Evolutionary conservation across 1,140 invertebrate genomes (phyloP).

Genomic region (Spodoptera frugiperda): DNA sequence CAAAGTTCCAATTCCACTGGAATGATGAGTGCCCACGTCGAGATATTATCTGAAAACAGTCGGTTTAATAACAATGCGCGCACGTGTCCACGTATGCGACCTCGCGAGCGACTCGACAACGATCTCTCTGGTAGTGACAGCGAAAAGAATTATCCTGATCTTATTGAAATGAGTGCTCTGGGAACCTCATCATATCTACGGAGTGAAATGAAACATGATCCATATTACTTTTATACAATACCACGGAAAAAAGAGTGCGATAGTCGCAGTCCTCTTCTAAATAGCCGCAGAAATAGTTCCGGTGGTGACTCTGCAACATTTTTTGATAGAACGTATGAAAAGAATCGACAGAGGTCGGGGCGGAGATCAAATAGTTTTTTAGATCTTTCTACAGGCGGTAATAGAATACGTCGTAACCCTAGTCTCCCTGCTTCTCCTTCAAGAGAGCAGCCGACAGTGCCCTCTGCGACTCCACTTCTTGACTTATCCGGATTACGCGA

Average conservation of each 20-base stretch:
- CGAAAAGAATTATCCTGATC: slow-evolving; percentile 89
- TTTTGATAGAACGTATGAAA: slow-evolving; percentile 73
- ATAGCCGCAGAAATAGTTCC: slow-evolving; percentile 81
- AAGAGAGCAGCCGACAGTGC: slow-evolving; percentile 74
- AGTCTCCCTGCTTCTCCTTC: slow-evolving; percentile 82
- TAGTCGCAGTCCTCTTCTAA: slow-evolving; percentile 89
- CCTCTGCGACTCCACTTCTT: slow-evolving; percentile 86
- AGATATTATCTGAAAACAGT: slow-evolving; percentile 84
- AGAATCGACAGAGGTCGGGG: slow-evolving; percentile 63
- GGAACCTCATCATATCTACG: slow-evolving; percentile 77
- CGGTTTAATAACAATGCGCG: slow-evolving; percentile 82
- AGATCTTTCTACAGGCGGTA: slow-evolving; percentile 82
- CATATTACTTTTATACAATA: slow-evolving; percentile 88
- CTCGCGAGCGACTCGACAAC: slow-evolving; percentile 84
- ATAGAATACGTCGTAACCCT: slow-evolving; percentile 74
- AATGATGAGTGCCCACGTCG: slow-evolving; percentile 76
- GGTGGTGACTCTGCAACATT: slow-evolving; percentile 76
- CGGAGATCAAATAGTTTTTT: slow-evolving; percentile 86
- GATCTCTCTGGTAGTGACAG: slow-evolving; percentile 87
- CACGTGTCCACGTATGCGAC: slow-evolving; percentile 64
- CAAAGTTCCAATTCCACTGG: slow-evolving; percentile 78
- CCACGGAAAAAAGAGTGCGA: slow-evolving; percentile 87
- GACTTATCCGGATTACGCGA: slow-evolving; percentile 84
- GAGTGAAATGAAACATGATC: slow-evolving; percentile 75
- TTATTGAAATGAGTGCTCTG: slow-evolving; percentile 88